Evolutionary conservation across 1,140 invertebrate species (phyloP).

Genomic region (Delia radicum): DNA sequence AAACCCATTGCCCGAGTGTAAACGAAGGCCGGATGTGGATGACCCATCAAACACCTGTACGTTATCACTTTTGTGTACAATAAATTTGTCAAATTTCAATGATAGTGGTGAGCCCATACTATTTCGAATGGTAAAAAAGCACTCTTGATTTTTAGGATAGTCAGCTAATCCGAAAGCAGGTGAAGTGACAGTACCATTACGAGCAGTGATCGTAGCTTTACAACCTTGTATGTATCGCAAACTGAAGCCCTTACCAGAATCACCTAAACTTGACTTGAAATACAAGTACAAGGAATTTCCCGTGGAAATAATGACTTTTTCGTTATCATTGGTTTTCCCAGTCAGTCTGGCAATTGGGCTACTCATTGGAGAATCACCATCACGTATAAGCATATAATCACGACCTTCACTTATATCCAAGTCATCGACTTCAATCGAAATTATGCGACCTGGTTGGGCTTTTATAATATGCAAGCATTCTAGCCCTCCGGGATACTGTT

Average conservation of each 20-base stretch:
- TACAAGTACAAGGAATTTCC: conserved; percentile 87
- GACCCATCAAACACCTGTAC: conserved; percentile 90
- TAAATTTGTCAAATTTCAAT: conserved; percentile 82
- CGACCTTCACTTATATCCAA: conserved; percentile 82
- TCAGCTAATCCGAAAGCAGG: conserved; percentile 80
- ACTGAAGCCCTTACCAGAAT: conserved; percentile 87
- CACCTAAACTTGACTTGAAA: conserved; percentile 85
- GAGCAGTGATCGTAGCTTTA: conserved; percentile 74
- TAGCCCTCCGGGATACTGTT: conserved; percentile 88
- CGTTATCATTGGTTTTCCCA: conserved; percentile 74
- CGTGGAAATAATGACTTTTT: conserved; percentile 86
- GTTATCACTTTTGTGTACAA: conserved; percentile 81
- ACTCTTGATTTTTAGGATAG: conserved; percentile 92
- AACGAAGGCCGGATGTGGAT: conserved; percentile 77
- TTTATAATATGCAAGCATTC: conserved; percentile 92
- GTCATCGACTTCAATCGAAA: conserved; percentile 88
- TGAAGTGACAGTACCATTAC: conserved; percentile 82
- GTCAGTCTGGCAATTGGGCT: conserved; percentile 79
- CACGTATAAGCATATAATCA: conserved; percentile 86
- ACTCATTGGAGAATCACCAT: conserved; percentile 84
- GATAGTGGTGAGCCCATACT: conserved; percentile 81
- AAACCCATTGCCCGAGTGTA: conserved; percentile 89
- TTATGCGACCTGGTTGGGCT: conserved; percentile 82
- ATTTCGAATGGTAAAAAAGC: conserved; percentile 83
- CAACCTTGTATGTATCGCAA: conserved; percentile 88